These are phyloP conservation scores for Ganaspis brasiliensis DNA, from an alignment of 2,888 invertebrate species.

Conservation along the genomic window DNA sequence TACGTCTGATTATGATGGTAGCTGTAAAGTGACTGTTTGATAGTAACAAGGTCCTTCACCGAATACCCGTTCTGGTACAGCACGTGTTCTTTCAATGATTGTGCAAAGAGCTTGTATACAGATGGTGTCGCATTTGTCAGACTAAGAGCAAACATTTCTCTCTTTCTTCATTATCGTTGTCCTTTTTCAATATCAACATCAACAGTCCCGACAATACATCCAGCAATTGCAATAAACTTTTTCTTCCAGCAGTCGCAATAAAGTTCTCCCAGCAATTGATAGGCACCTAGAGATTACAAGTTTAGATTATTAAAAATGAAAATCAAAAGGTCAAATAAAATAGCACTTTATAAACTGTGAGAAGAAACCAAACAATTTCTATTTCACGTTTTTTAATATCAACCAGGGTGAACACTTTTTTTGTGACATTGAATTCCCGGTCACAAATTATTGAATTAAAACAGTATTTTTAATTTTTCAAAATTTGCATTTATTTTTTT, in stretches of 20 bases:
- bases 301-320: neutral
- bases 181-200: conserved; percentile 3
- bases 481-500: too few relatives aligned
- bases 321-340: neutral
- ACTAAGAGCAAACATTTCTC: conserved; percentile 21
- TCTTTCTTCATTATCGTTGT: conserved; percentile 28
- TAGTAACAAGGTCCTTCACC: conserved; percentile 24
- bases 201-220: neutral
- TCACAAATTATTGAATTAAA: too few relatives aligned
- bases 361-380: too few relatives aligned
- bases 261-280: neutral
- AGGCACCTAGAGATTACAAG: neutral
- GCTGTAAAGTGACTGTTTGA: conserved; percentile 28
- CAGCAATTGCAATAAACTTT: conserved; percentile 12
- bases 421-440: too few relatives aligned
- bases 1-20: conserved; percentile 31
- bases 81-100: conserved; percentile 37
- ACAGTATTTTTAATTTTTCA: too few relatives aligned
- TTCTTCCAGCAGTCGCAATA: neutral
- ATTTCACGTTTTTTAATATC: too few relatives aligned
- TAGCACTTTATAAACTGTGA: too few relatives aligned
- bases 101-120: conserved; percentile 31
- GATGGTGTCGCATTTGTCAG: conserved; percentile 20
- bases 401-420: too few relatives aligned
- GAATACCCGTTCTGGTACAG: conserved; percentile 35